Evolutionary conservation across 2,113 vertebrate genomes (phyloP).

Genomic region (Sapajus apella): DNA sequence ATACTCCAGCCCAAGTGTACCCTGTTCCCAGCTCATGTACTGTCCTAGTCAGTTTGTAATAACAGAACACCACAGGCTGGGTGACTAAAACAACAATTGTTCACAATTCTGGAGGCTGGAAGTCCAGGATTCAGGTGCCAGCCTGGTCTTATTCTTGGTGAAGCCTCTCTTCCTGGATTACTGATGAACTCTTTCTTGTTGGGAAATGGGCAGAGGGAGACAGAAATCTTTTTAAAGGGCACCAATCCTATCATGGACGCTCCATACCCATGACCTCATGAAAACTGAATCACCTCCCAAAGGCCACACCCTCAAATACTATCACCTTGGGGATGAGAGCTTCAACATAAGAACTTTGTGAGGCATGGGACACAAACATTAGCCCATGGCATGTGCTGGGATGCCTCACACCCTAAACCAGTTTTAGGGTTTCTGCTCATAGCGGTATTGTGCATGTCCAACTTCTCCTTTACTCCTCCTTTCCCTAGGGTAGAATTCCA

Average conservation of each 20-base stretch:
- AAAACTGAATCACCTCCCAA: not conserved
- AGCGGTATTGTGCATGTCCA: rapidly evolving
- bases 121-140: not conserved
- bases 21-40: not conserved
- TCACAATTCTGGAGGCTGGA: not conserved
- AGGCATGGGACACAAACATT: not conserved
- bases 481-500: not conserved
- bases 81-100: not conserved
- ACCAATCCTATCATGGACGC: too few species aligned
- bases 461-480: not conserved
- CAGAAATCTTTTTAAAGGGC: not conserved
- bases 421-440: too few species aligned
- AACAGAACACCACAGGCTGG: rapidly evolving
- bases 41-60: too few species aligned
- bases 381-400: too few species aligned
- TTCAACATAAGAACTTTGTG: not conserved
- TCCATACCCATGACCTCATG: not conserved
- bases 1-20: not conserved
- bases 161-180: not conserved
- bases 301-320: not conserved
- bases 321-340: too few species aligned
- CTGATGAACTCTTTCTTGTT: rapidly evolving
- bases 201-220: too few species aligned
- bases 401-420: not conserved
- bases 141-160: not conserved